Evolutionary conservation across 2,888 invertebrate species (phyloP).

Genomic region (Peribatodes rhomboidaria): DNA sequence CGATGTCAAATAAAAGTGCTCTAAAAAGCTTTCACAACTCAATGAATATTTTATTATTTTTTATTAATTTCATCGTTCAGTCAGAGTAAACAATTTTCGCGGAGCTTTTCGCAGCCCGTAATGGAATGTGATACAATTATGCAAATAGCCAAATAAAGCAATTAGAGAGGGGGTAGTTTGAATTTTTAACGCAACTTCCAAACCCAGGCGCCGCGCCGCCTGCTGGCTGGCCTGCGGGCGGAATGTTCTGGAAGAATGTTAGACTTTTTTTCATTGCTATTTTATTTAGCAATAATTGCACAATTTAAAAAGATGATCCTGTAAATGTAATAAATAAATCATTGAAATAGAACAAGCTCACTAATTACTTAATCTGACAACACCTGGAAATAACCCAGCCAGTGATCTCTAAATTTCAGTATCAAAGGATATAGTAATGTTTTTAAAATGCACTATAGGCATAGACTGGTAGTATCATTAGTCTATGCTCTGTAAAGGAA

Average conservation of each 20-base stretch:
- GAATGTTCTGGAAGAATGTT: slow-evolving; percentile 20
- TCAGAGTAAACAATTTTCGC: slow-evolving; percentile 45
- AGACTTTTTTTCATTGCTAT: background rate
- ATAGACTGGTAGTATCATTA: no score
- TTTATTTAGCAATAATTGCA: background rate
- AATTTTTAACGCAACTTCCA: slow-evolving; percentile 44
- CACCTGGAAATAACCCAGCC: no score
- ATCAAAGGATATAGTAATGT: no score
- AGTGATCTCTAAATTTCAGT: no score
- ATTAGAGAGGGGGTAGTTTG: slow-evolving; percentile 52
- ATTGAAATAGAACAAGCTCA: no score
- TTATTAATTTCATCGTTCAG: slow-evolving; percentile 31
- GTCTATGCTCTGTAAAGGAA: no score
- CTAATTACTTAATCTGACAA: no score
- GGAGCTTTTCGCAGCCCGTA: slow-evolving; percentile 43
- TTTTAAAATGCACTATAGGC: no score
- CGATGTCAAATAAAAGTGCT: slow-evolving; percentile 1
- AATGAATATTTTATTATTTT: slow-evolving; percentile 27
- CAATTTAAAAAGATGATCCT: no score
- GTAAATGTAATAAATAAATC: no score
- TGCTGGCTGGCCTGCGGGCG: slow-evolving; percentile 17
- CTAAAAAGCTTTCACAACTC: slow-evolving; percentile 23
- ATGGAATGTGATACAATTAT: slow-evolving; percentile 53
- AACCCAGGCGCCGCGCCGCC: slow-evolving; percentile 31
- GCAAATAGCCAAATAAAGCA: slow-evolving; percentile 59